Percentiles rank a stretch among this genome's conserved stretches.
These are phyloP conservation scores for Brotula barbata DNA, from an alignment of 2,797 vertebrate genomes.

Conservation along the genomic window DNA sequence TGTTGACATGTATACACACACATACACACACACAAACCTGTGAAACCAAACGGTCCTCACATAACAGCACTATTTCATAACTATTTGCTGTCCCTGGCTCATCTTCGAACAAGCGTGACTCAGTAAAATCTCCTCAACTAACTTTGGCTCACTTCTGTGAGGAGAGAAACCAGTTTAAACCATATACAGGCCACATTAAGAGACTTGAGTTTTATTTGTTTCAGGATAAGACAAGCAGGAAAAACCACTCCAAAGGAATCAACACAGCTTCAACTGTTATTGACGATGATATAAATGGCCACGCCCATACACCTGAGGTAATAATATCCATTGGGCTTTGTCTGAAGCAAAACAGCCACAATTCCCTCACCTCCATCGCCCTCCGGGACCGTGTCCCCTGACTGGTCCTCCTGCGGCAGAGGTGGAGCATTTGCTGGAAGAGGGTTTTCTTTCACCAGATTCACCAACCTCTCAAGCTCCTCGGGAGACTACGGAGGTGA, in stretches of 20 bases:
- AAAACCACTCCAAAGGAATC: background rate
- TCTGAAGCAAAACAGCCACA: background rate
- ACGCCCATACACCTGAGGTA: no score
- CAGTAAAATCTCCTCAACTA: background rate
- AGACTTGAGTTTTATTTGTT: background rate
- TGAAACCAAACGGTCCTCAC: slow-evolving; percentile 14
- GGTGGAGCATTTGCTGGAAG: slow-evolving; percentile 67
- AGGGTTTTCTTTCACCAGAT: slow-evolving; percentile 71
- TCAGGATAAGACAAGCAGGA: background rate
- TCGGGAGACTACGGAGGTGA: slow-evolving; percentile 64
- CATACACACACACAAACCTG: slow-evolving; percentile 6
- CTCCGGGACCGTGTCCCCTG: slow-evolving; percentile 28
- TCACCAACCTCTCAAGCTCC: slow-evolving; percentile 72
- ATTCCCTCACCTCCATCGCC: slow-evolving; percentile 58
- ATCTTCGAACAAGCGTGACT: slow-evolving; percentile 22
- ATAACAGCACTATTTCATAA: slow-evolving; percentile 30
- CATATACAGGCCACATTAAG: no score
- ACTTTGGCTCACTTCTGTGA: background rate
- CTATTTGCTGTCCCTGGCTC: background rate
- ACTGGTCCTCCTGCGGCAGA: slow-evolving; percentile 54
- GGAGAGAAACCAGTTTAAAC: background rate
- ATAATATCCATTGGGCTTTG: no score
- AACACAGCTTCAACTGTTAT: no score
- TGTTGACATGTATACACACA: slow-evolving; percentile 3
- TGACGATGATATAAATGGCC: no score